Conservation (phyloP, 2,113 vertebrate species). For the Nannospalax galili region DNA sequence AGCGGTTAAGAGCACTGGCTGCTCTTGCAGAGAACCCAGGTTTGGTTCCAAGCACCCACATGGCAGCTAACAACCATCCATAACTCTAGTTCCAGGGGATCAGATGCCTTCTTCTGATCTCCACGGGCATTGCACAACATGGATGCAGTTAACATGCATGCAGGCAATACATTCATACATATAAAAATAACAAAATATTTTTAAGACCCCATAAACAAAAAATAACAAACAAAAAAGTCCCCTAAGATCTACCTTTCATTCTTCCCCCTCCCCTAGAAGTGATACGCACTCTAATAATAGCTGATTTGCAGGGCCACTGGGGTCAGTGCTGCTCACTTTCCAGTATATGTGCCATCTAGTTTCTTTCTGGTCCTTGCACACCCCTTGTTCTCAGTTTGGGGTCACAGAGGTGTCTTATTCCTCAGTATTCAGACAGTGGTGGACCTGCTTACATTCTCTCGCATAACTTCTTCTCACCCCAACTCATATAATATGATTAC, state of each 20-base stretch:
- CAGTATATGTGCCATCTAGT: background rate
- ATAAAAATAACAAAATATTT: too few species aligned
- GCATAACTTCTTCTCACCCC: background rate
- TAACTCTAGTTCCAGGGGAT: too few species aligned
- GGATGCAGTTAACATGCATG: too few species aligned
- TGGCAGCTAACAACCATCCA: too few species aligned
- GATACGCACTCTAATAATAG: background rate
- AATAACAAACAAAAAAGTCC: too few species aligned
- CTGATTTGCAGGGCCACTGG: background rate
- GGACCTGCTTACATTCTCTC: background rate
- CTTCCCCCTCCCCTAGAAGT: slow-evolving; percentile 6
- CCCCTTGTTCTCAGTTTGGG: background rate
- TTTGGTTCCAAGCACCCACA: too few species aligned
- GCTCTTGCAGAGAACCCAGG: too few species aligned
- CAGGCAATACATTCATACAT: too few species aligned
- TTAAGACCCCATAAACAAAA: too few species aligned
- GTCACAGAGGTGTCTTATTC: background rate
- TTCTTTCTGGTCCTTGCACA: background rate
- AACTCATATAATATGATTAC: background rate
- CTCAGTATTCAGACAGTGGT: background rate
- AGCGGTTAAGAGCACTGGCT: too few species aligned
- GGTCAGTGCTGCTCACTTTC: background rate
- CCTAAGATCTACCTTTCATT: slow-evolving; percentile 48
- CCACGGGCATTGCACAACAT: too few species aligned
- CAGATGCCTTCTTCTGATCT: too few species aligned